A percentile compares a stretch with the other conserved stretches of the same genome.
Evolutionary conservation across 1,140 invertebrate genomes (phyloP).

Genomic region (Manduca sexta): DNA sequence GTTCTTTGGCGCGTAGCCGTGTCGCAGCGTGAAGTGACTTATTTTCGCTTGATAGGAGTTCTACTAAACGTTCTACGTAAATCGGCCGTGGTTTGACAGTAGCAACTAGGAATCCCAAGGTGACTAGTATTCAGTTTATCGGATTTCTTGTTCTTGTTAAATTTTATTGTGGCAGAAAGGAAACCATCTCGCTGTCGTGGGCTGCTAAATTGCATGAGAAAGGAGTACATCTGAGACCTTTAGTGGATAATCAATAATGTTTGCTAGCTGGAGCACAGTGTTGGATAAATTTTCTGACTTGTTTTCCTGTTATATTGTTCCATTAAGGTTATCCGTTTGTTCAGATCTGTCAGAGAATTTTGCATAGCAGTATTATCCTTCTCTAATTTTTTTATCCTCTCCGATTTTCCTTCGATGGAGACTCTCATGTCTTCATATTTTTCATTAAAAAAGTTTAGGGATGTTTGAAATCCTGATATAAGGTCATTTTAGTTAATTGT

Average conservation of each 20-base stretch:
- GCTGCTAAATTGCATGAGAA: background rate
- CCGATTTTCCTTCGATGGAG: background rate
- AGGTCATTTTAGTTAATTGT: background rate
- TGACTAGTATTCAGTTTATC: background rate
- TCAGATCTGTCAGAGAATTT: background rate
- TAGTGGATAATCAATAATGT: background rate
- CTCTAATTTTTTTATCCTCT: background rate
- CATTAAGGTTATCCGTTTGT: background rate
- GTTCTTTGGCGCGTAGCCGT: slow-evolving; percentile 7
- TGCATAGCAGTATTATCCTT: background rate
- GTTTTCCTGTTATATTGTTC: background rate
- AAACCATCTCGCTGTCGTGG: background rate
- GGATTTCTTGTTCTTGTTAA: background rate
- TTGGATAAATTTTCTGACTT: background rate
- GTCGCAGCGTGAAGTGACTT: slow-evolving; percentile 17
- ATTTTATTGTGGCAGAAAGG: background rate
- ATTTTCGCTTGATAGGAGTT: slow-evolving; percentile 14
- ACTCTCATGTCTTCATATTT: background rate
- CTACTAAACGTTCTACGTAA: slow-evolving; percentile 10
- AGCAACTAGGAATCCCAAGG: slow-evolving; percentile 9
- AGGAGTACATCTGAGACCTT: background rate
- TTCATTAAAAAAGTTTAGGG: background rate
- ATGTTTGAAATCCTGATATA: background rate
- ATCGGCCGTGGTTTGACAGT: slow-evolving; percentile 6
- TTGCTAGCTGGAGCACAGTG: background rate